A percentile compares a stretch with the other conserved stretches of the same genome.
phyloP scores from a whole-genome alignment of 2,888 invertebrate genomes.

The Sepioteuthis lessoniana region DNA sequence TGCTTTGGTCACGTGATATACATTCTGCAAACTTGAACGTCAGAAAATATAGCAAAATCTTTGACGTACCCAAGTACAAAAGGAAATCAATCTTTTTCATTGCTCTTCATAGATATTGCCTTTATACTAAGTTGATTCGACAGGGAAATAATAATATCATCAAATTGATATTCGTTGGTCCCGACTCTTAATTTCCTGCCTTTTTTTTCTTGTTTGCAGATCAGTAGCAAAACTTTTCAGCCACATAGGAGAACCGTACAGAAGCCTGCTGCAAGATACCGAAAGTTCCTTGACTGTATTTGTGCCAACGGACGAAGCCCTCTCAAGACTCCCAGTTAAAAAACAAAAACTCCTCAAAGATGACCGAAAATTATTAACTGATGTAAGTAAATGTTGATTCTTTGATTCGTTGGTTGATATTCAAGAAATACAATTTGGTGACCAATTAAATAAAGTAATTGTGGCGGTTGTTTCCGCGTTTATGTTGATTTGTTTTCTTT shows the following conservation, averaged over 20 bases:
- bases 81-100: too few relatives aligned
- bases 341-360: constrained; percentile 57
- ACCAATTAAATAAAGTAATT: too few relatives aligned
- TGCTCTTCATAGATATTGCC: too few relatives aligned
- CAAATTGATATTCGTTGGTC: too few relatives aligned
- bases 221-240: constrained; percentile 52
- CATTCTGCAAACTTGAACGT: too few relatives aligned
- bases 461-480: too few relatives aligned
- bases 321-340: constrained; percentile 62
- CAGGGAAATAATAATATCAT: too few relatives aligned
- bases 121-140: too few relatives aligned
- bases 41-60: too few relatives aligned
- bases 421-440: background rate
- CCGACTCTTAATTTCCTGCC: background rate
- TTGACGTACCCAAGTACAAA: too few relatives aligned
- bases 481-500: too few relatives aligned
- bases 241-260: constrained; percentile 37
- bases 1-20: too few relatives aligned
- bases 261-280: constrained; percentile 40
- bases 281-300: constrained; percentile 60
- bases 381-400: background rate
- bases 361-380: constrained; percentile 50
- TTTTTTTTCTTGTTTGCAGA: constrained; percentile 48
- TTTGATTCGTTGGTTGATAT: background rate
- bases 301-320: constrained; percentile 63